Conservation (phyloP, 2,888 invertebrate species). For the Leucophenga montana region DNA sequence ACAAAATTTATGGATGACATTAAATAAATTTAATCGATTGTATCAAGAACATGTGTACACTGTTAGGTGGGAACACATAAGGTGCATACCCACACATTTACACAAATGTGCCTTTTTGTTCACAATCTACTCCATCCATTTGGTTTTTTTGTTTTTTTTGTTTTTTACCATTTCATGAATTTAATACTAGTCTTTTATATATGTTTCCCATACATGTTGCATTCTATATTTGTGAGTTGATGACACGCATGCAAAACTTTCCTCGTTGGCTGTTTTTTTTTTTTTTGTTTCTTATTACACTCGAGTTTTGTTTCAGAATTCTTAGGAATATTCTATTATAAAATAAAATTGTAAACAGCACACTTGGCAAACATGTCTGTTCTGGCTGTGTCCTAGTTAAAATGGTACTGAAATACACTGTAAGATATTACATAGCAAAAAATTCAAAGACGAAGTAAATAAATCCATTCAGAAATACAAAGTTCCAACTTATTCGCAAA, state of each 20-base stretch:
- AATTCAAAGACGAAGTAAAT: no score
- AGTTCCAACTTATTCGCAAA: no score
- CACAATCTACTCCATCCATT: not conserved
- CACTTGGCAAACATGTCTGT: not conserved
- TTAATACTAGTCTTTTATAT: no score
- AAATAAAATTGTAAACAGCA: conserved; percentile 2
- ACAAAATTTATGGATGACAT: conserved; percentile 58
- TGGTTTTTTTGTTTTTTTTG: no score
- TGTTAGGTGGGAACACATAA: not conserved
- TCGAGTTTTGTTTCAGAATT: not conserved
- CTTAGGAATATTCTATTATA: not conserved
- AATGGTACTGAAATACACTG: not conserved
- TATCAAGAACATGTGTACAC: conserved; percentile 6
- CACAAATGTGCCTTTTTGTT: not conserved
- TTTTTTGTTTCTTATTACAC: not conserved
- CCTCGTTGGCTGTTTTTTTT: not conserved
- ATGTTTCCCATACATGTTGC: not conserved
- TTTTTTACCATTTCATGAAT: no score
- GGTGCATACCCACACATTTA: not conserved
- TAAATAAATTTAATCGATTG: conserved; percentile 63
- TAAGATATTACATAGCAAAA: no score
- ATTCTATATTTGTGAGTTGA: conserved; percentile 3
- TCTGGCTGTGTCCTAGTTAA: not conserved
- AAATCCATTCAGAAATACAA: no score
- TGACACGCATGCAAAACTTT: conserved; percentile 13